These are phyloP conservation scores for Uloborus diversus DNA, from an alignment of 1,140 invertebrate species.

Conservation along the genomic window DNA sequence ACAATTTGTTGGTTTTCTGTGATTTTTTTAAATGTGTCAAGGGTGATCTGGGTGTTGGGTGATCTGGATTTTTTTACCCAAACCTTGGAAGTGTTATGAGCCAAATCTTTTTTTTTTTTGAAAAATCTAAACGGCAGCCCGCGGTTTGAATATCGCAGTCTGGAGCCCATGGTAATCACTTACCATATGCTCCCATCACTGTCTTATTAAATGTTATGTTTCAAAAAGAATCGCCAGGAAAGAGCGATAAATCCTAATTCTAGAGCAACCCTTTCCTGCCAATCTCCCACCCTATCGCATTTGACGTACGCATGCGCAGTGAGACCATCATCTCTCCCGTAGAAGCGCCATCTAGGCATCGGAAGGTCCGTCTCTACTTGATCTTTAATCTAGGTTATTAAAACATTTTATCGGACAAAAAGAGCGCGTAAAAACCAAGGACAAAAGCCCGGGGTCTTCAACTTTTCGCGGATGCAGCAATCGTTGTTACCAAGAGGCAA, in stretches of 20 bases:
- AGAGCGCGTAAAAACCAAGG: too few relatives aligned
- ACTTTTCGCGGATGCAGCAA: not conserved
- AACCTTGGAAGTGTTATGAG: too few relatives aligned
- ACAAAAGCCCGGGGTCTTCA: constrained; percentile 8
- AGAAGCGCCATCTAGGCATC: constrained; percentile 24
- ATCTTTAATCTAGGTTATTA: constrained; percentile 39
- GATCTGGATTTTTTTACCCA: too few relatives aligned
- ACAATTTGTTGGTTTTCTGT: too few relatives aligned
- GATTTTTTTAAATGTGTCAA: too few relatives aligned
- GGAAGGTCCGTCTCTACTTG: constrained; percentile 18
- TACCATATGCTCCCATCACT: too few relatives aligned
- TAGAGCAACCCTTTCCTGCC: not conserved
- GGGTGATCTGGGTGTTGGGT: too few relatives aligned
- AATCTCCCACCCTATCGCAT: not conserved
- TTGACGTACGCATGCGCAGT: constrained; percentile 36
- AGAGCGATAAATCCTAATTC: not conserved
- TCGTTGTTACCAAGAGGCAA: constrained; percentile 11
- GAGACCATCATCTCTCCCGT: not conserved
- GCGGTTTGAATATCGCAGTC: too few relatives aligned
- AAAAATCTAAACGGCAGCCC: too few relatives aligned
- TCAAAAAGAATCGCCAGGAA: not conserved
- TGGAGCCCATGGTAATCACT: too few relatives aligned
- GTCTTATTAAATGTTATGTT: too few relatives aligned
- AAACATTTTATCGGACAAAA: constrained; percentile 26
- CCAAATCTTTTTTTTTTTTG: too few relatives aligned